Evolutionary conservation across 2,797 vertebrate species (phyloP).

Genomic region (Alosa sapidissima): DNA sequence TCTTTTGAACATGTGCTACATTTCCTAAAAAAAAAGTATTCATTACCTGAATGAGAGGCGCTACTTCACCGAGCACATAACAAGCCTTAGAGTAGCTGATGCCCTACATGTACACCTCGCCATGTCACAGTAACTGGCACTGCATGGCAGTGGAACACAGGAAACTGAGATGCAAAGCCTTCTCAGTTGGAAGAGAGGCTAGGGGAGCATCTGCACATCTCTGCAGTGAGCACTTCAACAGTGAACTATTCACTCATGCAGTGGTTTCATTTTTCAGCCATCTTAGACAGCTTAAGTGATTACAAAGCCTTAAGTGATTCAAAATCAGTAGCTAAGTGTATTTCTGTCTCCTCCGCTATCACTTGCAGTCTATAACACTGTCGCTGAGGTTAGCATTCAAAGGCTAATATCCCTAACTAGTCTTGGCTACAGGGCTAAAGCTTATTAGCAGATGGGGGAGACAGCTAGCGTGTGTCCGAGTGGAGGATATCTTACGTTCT

Average conservation of each 20-base stretch:
- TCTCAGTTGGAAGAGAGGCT: neutral
- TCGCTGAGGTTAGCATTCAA: neutral
- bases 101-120: neutral
- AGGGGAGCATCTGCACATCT: conserved; percentile 2
- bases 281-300: conserved; percentile 21
- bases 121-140: neutral
- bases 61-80: neutral
- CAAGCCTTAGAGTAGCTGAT: neutral
- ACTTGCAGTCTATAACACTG: neutral
- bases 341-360: neutral
- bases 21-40: neutral
- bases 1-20: conserved; percentile 4
- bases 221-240: neutral
- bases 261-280: neutral
- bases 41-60: neutral
- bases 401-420: neutral
- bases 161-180: conserved; percentile 7
- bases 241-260: neutral
- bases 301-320: conserved; percentile 10
- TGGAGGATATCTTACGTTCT: conserved; percentile 82
- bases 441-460: neutral
- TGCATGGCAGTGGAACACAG: neutral
- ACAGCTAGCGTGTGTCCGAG: neutral
- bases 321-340: conserved; percentile 1
- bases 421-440: neutral